These are phyloP conservation scores for Candidula unifasciata DNA, from an alignment of 2,888 invertebrate genomes.

Conservation along the genomic window DNA sequence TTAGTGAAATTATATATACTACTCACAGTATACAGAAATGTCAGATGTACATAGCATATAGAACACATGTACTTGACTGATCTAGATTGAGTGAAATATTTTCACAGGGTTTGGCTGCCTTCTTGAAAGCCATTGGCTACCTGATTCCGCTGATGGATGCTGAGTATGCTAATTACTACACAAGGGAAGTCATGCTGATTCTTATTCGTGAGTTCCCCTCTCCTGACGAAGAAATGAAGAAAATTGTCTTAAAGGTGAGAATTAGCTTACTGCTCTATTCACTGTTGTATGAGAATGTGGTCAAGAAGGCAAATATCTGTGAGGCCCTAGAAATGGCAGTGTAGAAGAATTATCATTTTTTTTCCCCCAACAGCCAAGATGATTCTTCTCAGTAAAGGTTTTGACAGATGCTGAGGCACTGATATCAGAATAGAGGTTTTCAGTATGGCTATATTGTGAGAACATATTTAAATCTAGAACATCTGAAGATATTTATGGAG, in stretches of 20 bases:
- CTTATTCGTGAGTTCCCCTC: conserved; percentile 99
- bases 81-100: not conserved
- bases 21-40: not conserved
- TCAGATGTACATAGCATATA: not conserved
- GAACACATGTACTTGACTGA: not conserved
- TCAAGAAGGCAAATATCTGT: too few species aligned
- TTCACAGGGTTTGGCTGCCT: conserved; percentile 94
- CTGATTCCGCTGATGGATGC: conserved; percentile 99
- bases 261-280: too few species aligned
- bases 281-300: too few species aligned
- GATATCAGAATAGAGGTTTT: too few species aligned
- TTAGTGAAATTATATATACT: not conserved
- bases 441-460: too few species aligned
- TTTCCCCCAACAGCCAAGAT: too few species aligned
- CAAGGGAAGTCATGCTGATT: conserved; percentile 99
- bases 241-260: conserved; percentile 97
- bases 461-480: too few species aligned
- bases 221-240: conserved; percentile 99
- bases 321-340: too few species aligned
- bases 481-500: too few species aligned
- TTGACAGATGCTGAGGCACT: too few species aligned
- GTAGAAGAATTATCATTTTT: too few species aligned
- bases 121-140: conserved; percentile 99
- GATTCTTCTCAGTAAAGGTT: too few species aligned
- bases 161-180: conserved; percentile 99